Conservation (phyloP, 2,113 vertebrate genomes). For the Myotis lucifugus region DNA sequence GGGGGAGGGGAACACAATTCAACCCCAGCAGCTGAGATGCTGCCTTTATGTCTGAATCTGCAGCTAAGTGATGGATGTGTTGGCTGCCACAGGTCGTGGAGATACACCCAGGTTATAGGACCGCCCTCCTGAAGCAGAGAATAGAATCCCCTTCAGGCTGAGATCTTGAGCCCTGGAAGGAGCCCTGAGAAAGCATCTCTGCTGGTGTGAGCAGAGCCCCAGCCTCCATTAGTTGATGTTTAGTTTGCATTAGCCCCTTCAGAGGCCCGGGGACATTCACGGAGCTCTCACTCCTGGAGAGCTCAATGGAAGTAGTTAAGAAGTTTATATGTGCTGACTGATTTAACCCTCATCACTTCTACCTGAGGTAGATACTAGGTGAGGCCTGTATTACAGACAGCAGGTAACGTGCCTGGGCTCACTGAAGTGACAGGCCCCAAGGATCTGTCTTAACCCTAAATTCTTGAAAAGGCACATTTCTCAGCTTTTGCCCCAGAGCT, state of each 20-base stretch:
- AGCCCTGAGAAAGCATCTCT: neutral
- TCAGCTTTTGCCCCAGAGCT: neutral
- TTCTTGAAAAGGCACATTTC: neutral
- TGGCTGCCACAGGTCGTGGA: neutral
- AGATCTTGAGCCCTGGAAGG: neutral
- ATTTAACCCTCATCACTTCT: neutral
- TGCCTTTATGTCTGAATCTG: neutral
- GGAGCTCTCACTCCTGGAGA: neutral
- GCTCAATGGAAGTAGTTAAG: neutral
- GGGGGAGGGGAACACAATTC: neutral
- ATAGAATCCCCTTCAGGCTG: neutral
- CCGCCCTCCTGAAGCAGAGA: neutral
- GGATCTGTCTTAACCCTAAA: neutral
- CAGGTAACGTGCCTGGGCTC: neutral
- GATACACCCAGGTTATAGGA: neutral
- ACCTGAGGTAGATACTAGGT: neutral
- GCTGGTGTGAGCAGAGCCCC: neutral
- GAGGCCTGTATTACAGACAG: neutral
- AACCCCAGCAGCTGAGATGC: neutral
- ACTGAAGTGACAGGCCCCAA: neutral
- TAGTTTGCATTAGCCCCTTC: neutral
- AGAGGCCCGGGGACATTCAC: neutral
- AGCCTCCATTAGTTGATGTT: neutral
- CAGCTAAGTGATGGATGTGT: fast-evolving
- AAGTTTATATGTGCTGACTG: neutral